Percentiles rank a stretch among this genome's conserved stretches.
Evolutionary conservation across 2,888 invertebrate species (phyloP).

Genomic region (Drosophila neonasuta): DNA sequence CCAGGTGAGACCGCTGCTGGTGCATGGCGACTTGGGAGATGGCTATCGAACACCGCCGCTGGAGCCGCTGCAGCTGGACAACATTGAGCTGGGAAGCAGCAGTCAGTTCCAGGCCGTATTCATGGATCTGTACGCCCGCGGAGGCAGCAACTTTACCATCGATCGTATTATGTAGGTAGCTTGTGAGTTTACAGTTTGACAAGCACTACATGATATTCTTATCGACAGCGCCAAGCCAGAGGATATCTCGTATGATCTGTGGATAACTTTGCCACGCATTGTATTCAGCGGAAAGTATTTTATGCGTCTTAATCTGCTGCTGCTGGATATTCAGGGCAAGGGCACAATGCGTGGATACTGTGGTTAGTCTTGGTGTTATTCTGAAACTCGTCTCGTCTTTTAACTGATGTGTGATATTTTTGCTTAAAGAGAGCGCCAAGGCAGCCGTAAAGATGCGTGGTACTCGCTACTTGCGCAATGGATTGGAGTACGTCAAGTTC

Average conservation of each 20-base stretch:
- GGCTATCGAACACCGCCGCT: slow-evolving; percentile 80
- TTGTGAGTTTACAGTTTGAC: not conserved
- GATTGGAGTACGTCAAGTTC: slow-evolving; percentile 80
- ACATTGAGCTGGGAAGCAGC: slow-evolving; percentile 80
- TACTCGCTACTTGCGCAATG: slow-evolving; percentile 70
- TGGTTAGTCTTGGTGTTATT: slow-evolving; percentile 59
- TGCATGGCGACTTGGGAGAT: slow-evolving; percentile 81
- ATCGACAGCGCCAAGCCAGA: slow-evolving; percentile 77
- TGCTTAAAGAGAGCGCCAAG: slow-evolving; percentile 78
- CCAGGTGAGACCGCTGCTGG: slow-evolving; percentile 76
- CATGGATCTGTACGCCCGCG: slow-evolving; percentile 78
- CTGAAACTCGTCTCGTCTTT: accelerated
- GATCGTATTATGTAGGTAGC: slow-evolving; percentile 79
- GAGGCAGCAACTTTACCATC: slow-evolving; percentile 82
- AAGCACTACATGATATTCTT: too few relatives aligned
- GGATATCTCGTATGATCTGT: slow-evolving; percentile 80
- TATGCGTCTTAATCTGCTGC: slow-evolving; percentile 78
- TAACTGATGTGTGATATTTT: not conserved
- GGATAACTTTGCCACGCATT: slow-evolving; percentile 79
- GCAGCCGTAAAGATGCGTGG: slow-evolving; percentile 81
- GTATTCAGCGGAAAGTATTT: slow-evolving; percentile 81
- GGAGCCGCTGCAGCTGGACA: slow-evolving; percentile 80
- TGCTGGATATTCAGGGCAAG: slow-evolving; percentile 80
- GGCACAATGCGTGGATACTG: slow-evolving; percentile 80
- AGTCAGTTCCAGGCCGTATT: slow-evolving; percentile 81